Percentiles rank a stretch among this genome's conserved stretches.
Evolutionary conservation across 2,888 invertebrate species (phyloP).

Genomic region (Bombyx huttoni): DNA sequence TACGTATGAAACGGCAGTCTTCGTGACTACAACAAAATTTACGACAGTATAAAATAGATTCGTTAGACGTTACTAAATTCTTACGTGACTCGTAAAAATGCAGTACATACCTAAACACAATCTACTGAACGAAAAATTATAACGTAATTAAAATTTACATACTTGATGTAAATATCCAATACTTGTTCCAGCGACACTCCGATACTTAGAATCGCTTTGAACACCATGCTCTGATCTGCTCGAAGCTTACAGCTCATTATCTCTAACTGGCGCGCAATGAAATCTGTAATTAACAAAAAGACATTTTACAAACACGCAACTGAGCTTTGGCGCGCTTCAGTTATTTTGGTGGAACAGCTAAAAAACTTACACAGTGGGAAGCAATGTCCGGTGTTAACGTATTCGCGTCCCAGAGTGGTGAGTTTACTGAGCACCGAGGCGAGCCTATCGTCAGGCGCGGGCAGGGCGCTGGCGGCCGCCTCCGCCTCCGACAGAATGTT

Average conservation of each 20-base stretch:
- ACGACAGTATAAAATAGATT: too few species aligned
- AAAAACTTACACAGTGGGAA: slow-evolving; percentile 84
- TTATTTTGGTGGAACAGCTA: not conserved
- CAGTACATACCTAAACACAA: too few species aligned
- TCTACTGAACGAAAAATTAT: not conserved
- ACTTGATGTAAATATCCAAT: slow-evolving; percentile 87
- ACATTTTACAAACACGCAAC: too few species aligned
- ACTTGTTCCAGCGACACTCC: slow-evolving; percentile 84
- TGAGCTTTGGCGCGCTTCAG: not conserved
- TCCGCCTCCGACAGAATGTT: slow-evolving; percentile 81
- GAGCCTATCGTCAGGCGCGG: slow-evolving; percentile 72
- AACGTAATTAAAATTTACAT: slow-evolving; percentile 21
- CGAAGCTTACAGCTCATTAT: slow-evolving; percentile 81
- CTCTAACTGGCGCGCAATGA: slow-evolving; percentile 85
- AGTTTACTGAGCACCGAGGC: slow-evolving; percentile 83
- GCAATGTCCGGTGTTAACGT: slow-evolving; percentile 86
- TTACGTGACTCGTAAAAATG: too few species aligned
- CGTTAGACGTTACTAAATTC: too few species aligned
- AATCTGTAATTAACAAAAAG: slow-evolving; percentile 66
- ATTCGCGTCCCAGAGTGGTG: slow-evolving; percentile 81
- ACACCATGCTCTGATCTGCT: slow-evolving; percentile 82
- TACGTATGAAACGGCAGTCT: too few species aligned
- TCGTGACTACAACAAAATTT: too few species aligned
- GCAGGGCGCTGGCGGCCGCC: slow-evolving; percentile 49
- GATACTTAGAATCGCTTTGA: slow-evolving; percentile 81